phyloP scores from a whole-genome alignment of 2,113 vertebrate species.

The Corvus moneduloides region DNA sequence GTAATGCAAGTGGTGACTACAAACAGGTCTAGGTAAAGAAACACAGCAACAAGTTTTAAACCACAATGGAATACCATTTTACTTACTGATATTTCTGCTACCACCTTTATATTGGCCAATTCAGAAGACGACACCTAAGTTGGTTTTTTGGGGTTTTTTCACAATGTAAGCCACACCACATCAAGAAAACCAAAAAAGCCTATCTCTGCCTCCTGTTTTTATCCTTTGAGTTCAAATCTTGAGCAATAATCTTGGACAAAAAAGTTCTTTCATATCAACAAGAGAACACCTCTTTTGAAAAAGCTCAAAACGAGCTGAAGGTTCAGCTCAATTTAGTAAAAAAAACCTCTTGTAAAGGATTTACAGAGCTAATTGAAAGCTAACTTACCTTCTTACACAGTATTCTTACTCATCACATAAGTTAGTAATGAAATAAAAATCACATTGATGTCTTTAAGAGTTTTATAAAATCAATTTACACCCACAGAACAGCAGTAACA shows the following conservation, averaged over 20 bases:
- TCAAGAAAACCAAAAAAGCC: not conserved
- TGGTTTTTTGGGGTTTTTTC: rapidly evolving
- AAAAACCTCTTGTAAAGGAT: not conserved
- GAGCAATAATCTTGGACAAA: not conserved
- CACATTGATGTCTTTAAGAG: not conserved
- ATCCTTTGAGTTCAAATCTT: not conserved
- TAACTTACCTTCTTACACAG: not conserved
- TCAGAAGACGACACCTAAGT: not conserved
- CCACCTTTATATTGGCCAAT: not conserved
- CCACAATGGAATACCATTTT: not conserved
- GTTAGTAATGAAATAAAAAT: not conserved
- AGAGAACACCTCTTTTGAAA: not conserved
- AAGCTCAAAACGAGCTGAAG: not conserved
- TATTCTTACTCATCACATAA: not conserved
- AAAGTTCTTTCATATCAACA: not conserved
- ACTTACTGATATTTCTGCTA: not conserved
- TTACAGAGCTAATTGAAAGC: not conserved
- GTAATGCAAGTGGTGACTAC: not conserved
- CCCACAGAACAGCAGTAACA: not conserved
- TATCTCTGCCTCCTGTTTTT: not conserved
- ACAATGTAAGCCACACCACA: not conserved
- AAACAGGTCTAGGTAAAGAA: not conserved
- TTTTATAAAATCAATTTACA: not conserved
- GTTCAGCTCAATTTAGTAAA: not conserved
- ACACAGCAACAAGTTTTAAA: not conserved